Evolutionary conservation across 2,797 vertebrate genomes (phyloP).

Genomic region (Phaenicophaeus curvirostris): DNA sequence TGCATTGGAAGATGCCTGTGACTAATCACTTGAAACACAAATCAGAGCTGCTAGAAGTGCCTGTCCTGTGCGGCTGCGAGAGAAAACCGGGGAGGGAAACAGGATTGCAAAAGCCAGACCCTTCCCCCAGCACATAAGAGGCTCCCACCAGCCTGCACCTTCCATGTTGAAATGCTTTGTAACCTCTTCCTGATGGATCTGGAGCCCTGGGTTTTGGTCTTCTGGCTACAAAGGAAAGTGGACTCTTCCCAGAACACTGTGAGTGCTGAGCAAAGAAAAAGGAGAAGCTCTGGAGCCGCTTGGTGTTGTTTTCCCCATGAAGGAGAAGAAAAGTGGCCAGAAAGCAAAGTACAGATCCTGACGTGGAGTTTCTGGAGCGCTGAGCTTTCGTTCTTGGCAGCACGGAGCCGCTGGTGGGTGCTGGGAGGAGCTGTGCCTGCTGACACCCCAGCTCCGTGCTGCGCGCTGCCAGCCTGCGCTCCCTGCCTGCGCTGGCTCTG

Average conservation of each 20-base stretch:
- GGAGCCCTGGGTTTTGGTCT: background rate
- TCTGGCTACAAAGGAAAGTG: background rate
- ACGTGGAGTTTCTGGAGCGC: background rate
- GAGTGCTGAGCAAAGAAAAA: background rate
- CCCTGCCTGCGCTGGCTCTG: too few relatives aligned
- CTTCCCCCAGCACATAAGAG: background rate
- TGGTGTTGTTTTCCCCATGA: background rate
- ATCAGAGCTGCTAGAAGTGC: background rate
- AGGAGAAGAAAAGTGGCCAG: background rate
- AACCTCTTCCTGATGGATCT: background rate
- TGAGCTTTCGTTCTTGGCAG: background rate
- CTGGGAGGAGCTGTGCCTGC: background rate
- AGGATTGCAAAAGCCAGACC: background rate
- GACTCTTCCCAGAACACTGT: background rate
- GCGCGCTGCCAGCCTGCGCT: too few relatives aligned
- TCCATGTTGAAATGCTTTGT: rapidly evolving
- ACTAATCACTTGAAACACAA: background rate
- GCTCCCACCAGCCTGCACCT: background rate
- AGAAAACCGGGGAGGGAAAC: background rate
- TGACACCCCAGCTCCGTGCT: too few relatives aligned
- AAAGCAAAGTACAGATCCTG: rapidly evolving
- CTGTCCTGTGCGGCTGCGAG: rapidly evolving
- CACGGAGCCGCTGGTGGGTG: background rate
- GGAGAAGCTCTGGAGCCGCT: background rate
- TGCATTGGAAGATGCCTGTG: background rate